Conservation (phyloP, 2,888 invertebrate species). For the Pristionchus entomophagus region DNA sequence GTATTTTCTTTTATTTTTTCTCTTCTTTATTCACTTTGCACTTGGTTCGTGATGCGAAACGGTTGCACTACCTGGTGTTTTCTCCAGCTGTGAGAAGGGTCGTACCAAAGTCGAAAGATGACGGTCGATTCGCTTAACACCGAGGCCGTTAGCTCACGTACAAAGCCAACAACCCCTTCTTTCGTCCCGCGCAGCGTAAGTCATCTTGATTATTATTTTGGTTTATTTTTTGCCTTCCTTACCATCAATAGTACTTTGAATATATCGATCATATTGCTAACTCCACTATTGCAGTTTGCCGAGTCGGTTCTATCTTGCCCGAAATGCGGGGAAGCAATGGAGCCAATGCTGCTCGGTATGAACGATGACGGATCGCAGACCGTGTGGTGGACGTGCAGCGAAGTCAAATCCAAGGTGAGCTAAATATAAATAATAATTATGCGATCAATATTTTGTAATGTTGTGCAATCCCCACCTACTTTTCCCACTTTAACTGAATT, state of each 20-base stretch:
- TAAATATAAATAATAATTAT: background rate
- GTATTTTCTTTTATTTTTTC: background rate
- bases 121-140: conserved; percentile 25
- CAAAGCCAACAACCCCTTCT: background rate
- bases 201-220: conserved; percentile 24
- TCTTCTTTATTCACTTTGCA: background rate
- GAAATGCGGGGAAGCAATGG: conserved; percentile 32
- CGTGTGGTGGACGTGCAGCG: conserved; percentile 47
- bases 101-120: conserved; percentile 44
- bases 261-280: no score
- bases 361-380: conserved; percentile 36
- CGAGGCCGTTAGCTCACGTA: conserved; percentile 41
- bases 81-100: conserved; percentile 42
- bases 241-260: background rate
- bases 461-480: no score
- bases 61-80: conserved; percentile 36
- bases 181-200: background rate
- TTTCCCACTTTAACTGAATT: no score
- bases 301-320: conserved; percentile 37
- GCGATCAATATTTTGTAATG: background rate
- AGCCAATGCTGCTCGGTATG: conserved; percentile 32
- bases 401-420: conserved; percentile 10
- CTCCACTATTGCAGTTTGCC: background rate
- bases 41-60: conserved; percentile 14
- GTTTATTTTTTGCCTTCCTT: background rate